Base-by-base conservation (phyloP, 2,797 vertebrate species). In the Echiichthys vipera region DNA sequence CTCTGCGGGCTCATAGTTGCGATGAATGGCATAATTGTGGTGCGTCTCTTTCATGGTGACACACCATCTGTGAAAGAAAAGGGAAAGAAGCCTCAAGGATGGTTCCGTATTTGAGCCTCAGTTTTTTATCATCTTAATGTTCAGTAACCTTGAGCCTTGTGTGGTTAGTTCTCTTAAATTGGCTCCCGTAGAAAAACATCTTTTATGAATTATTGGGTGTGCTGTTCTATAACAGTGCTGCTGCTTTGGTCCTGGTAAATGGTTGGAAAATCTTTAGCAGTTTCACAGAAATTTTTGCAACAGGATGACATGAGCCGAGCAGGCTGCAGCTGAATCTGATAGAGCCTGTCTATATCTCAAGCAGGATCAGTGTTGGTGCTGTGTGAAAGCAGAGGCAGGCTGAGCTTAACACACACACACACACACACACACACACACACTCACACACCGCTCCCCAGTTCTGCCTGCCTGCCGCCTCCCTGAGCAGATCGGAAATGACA, bases 401-500 rank as follows among this genome's bases (percentile, higher is more conserved):
- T 58, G 65, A 76, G 79, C 65, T 71, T 51, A 67, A 71, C 57
- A 57, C 56, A 63, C 71, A 69, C 47, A 61, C 78, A 65, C 59
- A 66, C 80, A 74, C 85, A 63, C 76, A 37, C 65, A 51, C 73
- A 63, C 65, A 49, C 70, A 58, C 69, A 45, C 58, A 66, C 74
- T 62, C 66, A 80, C 68, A 74, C 71, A 77, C 69, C 10, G 51
- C 73, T 81, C 61, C 71, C 84, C 76, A 78, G 88, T 86, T 85
- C 77, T 84, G 85, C 88, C 87, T 87, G 83, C 89, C 88, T 88
- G 92, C 92, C 83, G 93, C 94, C 83, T 95, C 94, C 86, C 92
- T 96, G 96, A 97, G 95, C 95, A 96, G 96, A 98, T 99, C 95
- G 91, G 95, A 94, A 96, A 97, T 96, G 97, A 97, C 97, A 97